Evolutionary conservation across 2,113 vertebrate genomes (phyloP), one percentile per base, ranked within the genome.

Genomic region (Apus apus): DNA sequence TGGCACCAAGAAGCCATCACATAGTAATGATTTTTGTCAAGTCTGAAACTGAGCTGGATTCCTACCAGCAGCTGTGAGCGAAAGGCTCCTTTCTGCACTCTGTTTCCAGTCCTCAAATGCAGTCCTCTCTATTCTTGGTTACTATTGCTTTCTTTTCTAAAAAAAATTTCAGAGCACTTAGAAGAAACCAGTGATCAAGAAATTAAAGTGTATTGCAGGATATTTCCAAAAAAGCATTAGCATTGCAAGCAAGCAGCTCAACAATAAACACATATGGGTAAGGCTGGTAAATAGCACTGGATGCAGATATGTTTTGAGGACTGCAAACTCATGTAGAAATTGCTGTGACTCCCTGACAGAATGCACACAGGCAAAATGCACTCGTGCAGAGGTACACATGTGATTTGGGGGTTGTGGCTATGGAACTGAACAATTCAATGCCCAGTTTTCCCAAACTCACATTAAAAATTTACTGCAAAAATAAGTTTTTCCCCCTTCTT

Each of bases 61-160:
- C 85, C 4, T 7, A 92, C 70, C 82, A 92, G 89, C 56, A 83
- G 74, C 68, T 58, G 50, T 40, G 26, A 92, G 74, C 80, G 74
- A 96, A 94, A 96, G 89, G 57, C 74, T 86, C 72, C 66, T 82
- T 93, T 93, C 79, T 93, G 51, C 60, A 5, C 51, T 71, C 82
- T 34, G 6, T 12, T 70, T 34, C 60, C 75, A 90, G 50, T 26
- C 58, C 61, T 58, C 72, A 60, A 29, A 84, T 17, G 46, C 64
- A 70, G 76, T 5, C 8, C 38, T 48, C 76, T 74, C 17, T 32
- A 48, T 34, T 85, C 56, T n/a, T 36, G n/a, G 78, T 51, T 76
- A 85, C 65, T 71, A 83, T 43, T 6, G 15, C 51, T 79, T 89
- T 86, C 74, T 70, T 48, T 58, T 73, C 30, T 58, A 22, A 71